Conservation (phyloP, 2,113 vertebrate genomes). For the Thalassarche chlororhynchos region DNA sequence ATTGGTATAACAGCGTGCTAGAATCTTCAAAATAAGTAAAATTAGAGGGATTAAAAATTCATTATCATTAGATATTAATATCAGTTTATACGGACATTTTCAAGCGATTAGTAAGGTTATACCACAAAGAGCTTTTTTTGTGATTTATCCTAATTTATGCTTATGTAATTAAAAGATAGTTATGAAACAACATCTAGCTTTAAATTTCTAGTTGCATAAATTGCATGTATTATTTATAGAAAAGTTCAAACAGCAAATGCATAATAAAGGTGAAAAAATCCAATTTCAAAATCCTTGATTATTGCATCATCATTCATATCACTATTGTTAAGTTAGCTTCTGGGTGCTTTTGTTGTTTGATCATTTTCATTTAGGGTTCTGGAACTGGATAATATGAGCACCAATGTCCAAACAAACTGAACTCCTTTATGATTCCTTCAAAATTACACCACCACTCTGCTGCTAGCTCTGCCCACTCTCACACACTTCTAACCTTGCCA, state of each 20-base stretch:
- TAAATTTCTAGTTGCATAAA: not conserved
- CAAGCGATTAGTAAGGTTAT: not conserved
- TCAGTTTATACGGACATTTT: not conserved
- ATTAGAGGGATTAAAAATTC: not conserved
- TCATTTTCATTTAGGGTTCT: not conserved
- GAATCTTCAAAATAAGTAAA: not conserved
- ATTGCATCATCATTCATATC: not conserved
- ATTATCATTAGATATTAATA: not conserved
- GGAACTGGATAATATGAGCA: not conserved
- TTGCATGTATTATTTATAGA: not conserved
- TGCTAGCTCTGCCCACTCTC: not conserved
- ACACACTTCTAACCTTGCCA: not conserved
- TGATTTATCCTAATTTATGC: not conserved
- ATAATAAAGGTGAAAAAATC: not conserved
- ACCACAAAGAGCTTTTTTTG: not conserved
- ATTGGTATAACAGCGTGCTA: not conserved
- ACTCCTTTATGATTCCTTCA: not conserved
- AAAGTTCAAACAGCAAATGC: not conserved
- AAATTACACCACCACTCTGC: not conserved
- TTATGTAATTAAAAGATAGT: not conserved
- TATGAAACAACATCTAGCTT: not conserved
- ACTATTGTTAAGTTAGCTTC: not conserved
- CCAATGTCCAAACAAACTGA: not conserved
- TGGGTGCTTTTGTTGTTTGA: not conserved
- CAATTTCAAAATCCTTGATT: not conserved